Conservation (phyloP, 2,113 vertebrate genomes). For the Tylochromis polylepis region DNA sequence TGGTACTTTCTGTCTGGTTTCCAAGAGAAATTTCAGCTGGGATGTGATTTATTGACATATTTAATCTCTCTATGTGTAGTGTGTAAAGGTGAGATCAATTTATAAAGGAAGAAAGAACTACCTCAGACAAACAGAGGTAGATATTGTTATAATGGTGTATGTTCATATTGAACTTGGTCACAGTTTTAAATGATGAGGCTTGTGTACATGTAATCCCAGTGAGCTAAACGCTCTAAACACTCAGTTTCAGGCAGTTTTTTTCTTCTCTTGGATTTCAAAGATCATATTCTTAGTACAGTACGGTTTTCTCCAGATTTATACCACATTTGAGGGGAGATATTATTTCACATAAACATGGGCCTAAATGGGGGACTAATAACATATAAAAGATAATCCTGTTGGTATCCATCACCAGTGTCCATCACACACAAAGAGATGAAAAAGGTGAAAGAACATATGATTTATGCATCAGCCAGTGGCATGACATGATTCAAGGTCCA, state of each 20-base stretch:
- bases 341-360: background rate
- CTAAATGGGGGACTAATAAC: background rate
- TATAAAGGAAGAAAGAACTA: background rate
- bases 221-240: background rate
- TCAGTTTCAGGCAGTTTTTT: background rate
- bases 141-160: background rate
- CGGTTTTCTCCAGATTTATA: background rate
- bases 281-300: background rate
- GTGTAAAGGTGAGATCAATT: conserved; percentile 4
- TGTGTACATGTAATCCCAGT: background rate
- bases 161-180: background rate
- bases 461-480: background rate
- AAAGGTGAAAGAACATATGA: background rate
- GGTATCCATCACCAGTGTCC: background rate
- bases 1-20: background rate
- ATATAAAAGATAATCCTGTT: background rate
- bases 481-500: background rate
- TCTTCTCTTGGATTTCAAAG: background rate
- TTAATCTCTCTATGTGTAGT: background rate
- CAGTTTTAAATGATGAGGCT: background rate
- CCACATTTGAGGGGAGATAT: background rate
- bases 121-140: background rate
- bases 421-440: background rate
- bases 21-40: background rate
- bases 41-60: background rate